Base-by-base conservation (phyloP, 2,888 invertebrate genomes). In the Therioaphis trifolii region DNA sequence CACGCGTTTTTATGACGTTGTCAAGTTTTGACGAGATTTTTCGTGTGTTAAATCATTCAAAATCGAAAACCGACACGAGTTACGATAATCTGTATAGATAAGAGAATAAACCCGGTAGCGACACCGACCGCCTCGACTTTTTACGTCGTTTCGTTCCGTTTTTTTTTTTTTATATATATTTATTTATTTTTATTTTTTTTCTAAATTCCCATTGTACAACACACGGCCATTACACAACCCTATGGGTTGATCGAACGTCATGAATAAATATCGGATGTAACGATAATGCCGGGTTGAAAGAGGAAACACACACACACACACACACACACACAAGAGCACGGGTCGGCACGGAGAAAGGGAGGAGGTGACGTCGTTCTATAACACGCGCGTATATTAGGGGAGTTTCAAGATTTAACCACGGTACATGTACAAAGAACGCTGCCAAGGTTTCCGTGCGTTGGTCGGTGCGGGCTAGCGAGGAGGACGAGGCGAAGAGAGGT, bases 201-300 rank as follows among this genome's bases (percentile, higher is more conserved):
- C 40, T 12, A 27, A 27, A 1, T 55, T 24, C 15, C 14, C 29
- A 49, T 43, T 15, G 52, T 40, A 3, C 27, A 9, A 18, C 27
- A 27, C 29, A 43, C 14, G 5, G 15, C 24, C 35, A 35, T n/a
- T n/a, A n/a, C n/a, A n/a, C n/a, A n/a, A n/a, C n/a, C n/a, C n/a
- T n/a, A 35, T 35, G 35, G 35, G 35, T 35, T 7, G 71, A 80
- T 71, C 21, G 61, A 46, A 55, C 29, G 71, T 61, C 46, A 80
- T 71, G 80, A 80, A 80, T 80, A 80, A 80, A 80, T n/a, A n/a
- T 80, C 58, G 69, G 80, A 46, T 21, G 43, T 58, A 58, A 46
- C 58, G 61, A 69, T 71, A 71, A 71, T 21, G 69, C 69, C 9
- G 0, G 24, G 43, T 14, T 18, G 15, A 71, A 55, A 69, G 12